Percentiles rank a stretch among this genome's conserved stretches.
Evolutionary conservation across 2,113 vertebrate species (phyloP).

Genomic region (Leucopsar rothschildi): DNA sequence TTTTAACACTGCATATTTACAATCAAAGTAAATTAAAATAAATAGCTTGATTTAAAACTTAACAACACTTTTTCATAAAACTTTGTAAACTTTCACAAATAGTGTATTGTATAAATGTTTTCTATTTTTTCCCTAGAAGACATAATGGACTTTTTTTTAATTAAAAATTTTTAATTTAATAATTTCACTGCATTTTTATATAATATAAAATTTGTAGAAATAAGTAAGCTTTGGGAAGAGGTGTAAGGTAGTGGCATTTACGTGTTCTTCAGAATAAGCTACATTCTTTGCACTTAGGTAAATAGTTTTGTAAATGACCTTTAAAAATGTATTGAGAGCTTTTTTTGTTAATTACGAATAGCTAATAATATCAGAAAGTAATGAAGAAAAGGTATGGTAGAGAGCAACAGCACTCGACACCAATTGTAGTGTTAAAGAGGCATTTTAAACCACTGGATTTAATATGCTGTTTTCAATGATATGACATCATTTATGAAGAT

Average conservation of each 20-base stretch:
- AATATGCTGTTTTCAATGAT: not conserved
- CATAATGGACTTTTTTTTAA: accelerated
- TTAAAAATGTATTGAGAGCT: not conserved
- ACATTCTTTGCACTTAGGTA: not conserved
- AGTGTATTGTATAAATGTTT: not conserved
- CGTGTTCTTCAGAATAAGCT: not conserved
- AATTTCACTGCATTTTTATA: not conserved
- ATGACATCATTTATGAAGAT: not conserved
- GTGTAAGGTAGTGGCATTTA: not conserved
- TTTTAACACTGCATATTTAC: not conserved
- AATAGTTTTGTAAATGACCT: not conserved
- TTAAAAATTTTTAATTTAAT: not conserved
- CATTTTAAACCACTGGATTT: not conserved
- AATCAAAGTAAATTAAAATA: not conserved
- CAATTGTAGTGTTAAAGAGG: not conserved
- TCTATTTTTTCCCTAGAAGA: not conserved
- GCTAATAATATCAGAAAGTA: not conserved
- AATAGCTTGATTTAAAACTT: not conserved
- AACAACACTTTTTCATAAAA: not conserved
- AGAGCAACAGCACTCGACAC: not conserved
- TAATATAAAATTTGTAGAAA: not conserved
- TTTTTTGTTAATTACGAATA: not conserved
- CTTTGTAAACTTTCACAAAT: not conserved
- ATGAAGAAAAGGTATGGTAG: not conserved
- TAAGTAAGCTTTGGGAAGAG: not conserved